These are phyloP conservation scores for Tautogolabrus adspersus DNA, from an alignment of 2,113 vertebrate species.

Conservation along the genomic window DNA sequence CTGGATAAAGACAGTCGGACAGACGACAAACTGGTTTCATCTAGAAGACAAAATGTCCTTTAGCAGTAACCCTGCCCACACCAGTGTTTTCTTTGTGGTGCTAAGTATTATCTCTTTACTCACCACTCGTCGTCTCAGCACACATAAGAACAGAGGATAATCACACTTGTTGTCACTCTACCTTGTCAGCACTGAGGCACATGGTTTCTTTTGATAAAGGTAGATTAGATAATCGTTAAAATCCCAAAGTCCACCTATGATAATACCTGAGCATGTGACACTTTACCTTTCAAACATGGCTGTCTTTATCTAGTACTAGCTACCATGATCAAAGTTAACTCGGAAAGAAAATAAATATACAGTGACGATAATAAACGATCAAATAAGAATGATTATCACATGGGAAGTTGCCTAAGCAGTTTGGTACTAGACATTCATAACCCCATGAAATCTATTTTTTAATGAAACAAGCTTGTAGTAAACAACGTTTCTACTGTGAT, in stretches of 20 bases:
- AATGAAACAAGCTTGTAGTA: no score
- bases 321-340: background rate
- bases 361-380: background rate
- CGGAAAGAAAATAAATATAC: background rate
- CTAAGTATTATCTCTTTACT: constrained; percentile 19
- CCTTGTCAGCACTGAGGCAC: no score
- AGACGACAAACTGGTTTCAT: constrained; percentile 51
- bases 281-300: background rate
- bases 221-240: constrained; percentile 60
- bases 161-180: no score
- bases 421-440: background rate
- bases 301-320: background rate
- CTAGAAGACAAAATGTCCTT: constrained; percentile 20
- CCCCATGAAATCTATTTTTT: background rate
- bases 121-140: background rate
- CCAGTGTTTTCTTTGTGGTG: constrained; percentile 11
- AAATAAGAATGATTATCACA: background rate
- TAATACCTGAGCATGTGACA: constrained; percentile 26
- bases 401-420: background rate
- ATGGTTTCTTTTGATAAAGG: constrained; percentile 41
- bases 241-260: constrained; percentile 68
- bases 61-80: constrained; percentile 18
- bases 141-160: background rate
- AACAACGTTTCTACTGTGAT: no score
- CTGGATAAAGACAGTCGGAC: constrained; percentile 26